Percentiles rank a stretch among this genome's conserved stretches.
Evolutionary conservation across 2,113 vertebrate species (phyloP).

Genomic region (Emydocephalus ijimae): DNA sequence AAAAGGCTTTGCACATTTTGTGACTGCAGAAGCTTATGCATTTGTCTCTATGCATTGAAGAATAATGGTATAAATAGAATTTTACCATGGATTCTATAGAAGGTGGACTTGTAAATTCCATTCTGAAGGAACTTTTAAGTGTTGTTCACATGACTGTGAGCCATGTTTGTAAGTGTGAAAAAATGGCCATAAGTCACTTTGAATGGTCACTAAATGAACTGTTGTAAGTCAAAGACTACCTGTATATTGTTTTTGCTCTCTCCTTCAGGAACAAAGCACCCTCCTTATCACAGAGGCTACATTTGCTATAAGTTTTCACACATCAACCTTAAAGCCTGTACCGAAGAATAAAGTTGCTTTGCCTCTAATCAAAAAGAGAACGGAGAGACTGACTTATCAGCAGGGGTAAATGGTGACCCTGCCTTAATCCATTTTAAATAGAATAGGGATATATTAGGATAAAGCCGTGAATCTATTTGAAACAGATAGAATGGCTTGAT

Average conservation of each 20-base stretch:
- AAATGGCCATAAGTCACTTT: too few species aligned
- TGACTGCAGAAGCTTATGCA: not conserved
- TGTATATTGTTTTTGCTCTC: not conserved
- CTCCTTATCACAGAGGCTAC: not conserved
- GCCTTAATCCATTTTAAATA: slow-evolving; percentile 7
- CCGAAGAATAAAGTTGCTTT: not conserved
- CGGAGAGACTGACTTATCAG: slow-evolving; percentile 1
- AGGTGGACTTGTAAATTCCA: not conserved
- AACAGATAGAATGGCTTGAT: not conserved
- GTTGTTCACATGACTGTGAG: too few species aligned
- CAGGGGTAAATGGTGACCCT: not conserved
- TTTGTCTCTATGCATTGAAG: not conserved
- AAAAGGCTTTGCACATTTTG: not conserved
- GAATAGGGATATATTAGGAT: not conserved
- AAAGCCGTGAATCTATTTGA: not conserved
- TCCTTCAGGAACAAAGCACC: not conserved
- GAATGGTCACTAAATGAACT: too few species aligned
- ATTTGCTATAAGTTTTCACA: not conserved
- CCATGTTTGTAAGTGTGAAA: too few species aligned
- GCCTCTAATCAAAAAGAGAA: slow-evolving; percentile 1
- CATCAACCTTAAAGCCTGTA: not conserved
- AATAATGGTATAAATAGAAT: not conserved
- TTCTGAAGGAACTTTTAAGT: not conserved
- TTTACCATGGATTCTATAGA: not conserved
- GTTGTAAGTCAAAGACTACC: too few species aligned